Conservation (phyloP, 2,888 invertebrate species). For the Hydrotaea cyrtoneurina region DNA sequence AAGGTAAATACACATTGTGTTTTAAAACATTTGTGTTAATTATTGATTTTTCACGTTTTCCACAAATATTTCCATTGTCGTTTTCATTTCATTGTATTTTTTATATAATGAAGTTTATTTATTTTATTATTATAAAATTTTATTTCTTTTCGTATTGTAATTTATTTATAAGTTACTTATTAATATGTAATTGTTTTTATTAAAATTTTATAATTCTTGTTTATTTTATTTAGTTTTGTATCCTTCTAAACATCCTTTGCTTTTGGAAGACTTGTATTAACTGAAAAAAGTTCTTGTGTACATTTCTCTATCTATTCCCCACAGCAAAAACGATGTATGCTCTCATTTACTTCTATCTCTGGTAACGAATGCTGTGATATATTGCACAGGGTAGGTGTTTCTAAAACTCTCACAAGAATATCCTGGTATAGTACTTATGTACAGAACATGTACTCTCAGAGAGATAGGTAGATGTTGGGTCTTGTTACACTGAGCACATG, state of each 20-base stretch:
- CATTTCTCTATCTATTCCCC: constrained; percentile 43
- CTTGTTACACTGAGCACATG: neutral
- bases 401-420: constrained; percentile 12
- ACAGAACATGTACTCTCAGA: constrained; percentile 10
- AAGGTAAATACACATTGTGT: too few species aligned
- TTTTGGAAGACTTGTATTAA: constrained; percentile 78
- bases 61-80: neutral
- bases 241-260: constrained; percentile 69
- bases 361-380: constrained; percentile 20
- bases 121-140: constrained; percentile 33
- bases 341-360: neutral
- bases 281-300: constrained; percentile 68
- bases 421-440: neutral
- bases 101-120: constrained; percentile 11
- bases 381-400: neutral
- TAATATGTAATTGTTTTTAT: neutral
- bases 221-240: constrained; percentile 47
- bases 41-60: constrained; percentile 48
- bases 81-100: constrained; percentile 8
- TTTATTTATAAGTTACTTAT: neutral
- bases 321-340: neutral
- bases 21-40: constrained; percentile 7
- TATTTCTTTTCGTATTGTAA: neutral
- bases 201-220: constrained; percentile 29
- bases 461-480: neutral